These are phyloP conservation scores for Opisthograptis luteolata DNA, from an alignment of 2,888 invertebrate genomes.

Conservation along the genomic window DNA sequence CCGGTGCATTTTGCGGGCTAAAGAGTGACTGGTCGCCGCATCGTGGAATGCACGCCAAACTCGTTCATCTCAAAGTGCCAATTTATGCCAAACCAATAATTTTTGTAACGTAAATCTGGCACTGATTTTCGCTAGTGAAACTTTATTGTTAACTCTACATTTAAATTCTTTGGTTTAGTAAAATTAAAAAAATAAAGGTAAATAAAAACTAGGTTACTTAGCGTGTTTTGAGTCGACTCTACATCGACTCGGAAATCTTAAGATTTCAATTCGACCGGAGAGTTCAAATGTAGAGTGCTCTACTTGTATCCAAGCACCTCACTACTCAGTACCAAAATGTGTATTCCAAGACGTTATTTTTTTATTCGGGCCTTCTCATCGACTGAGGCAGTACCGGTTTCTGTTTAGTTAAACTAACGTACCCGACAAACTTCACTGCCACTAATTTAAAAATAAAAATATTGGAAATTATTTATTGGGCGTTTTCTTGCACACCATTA, in stretches of 20 bases:
- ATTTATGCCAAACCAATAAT: conserved; percentile 40
- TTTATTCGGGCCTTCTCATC: conserved; percentile 55
- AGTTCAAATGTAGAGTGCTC: conserved; percentile 23
- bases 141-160: conserved; percentile 32
- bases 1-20: conserved; percentile 19
- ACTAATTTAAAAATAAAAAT: conserved; percentile 84
- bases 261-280: conserved; percentile 5
- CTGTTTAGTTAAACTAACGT: conserved; percentile 67
- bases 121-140: conserved; percentile 39
- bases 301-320: conserved; percentile 20
- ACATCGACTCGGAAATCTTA: conserved; percentile 13
- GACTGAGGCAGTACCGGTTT: conserved; percentile 71
- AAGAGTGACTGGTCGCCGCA: neutral
- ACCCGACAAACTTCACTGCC: conserved; percentile 82
- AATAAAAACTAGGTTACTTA: neutral
- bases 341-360: conserved; percentile 54
- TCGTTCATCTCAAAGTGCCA: conserved; percentile 48
- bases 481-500: conserved; percentile 30
- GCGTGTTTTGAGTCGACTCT: conserved; percentile 8
- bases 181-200: neutral
- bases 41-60: conserved; percentile 34
- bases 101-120: conserved; percentile 39
- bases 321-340: conserved; percentile 30
- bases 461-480: conserved; percentile 68
- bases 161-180: conserved; percentile 32